phyloP scores from a whole-genome alignment of 2,113 vertebrate genomes.

The Phalacrocorax brasilianus region DNA sequence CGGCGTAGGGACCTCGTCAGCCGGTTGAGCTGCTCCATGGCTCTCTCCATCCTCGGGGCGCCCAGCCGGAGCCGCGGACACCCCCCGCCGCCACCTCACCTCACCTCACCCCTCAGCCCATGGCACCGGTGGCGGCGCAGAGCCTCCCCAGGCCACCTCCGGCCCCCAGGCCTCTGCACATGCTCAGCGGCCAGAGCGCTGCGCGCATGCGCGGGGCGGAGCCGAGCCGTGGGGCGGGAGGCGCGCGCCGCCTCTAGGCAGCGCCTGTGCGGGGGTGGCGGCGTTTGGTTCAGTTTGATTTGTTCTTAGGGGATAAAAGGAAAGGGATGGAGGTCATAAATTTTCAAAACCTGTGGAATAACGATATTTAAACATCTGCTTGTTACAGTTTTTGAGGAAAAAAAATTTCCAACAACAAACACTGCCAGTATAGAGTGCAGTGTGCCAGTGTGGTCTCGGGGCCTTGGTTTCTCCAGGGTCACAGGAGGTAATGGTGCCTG shows the following conservation, averaged over 20 bases:
- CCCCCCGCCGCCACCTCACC: no score
- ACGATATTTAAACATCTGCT: fast-evolving
- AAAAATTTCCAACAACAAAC: no score
- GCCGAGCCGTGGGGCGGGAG: background rate
- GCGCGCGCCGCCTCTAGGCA: fast-evolving
- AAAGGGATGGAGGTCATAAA: fast-evolving
- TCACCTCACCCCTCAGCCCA: no score
- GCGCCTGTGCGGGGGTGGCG: fast-evolving
- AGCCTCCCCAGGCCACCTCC: no score
- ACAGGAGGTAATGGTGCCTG: background rate
- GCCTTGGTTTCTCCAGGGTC: background rate
- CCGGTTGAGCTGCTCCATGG: no score
- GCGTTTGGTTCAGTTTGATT: fast-evolving
- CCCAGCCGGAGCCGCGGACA: no score
- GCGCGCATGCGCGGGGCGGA: background rate
- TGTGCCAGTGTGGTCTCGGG: fast-evolving
- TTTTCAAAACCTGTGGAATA: fast-evolving
- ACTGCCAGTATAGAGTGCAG: fast-evolving
- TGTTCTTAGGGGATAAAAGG: fast-evolving
- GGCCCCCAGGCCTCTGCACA: background rate
- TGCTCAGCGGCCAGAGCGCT: background rate
- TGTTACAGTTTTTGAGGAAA: background rate
- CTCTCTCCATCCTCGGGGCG: no score
- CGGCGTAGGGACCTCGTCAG: no score
- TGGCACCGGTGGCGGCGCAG: no score